Percentiles rank a stretch among this genome's conserved stretches.
These are phyloP conservation scores for Idris sp. DNA, from an alignment of 1,140 invertebrate species.

Conservation along the genomic window DNA sequence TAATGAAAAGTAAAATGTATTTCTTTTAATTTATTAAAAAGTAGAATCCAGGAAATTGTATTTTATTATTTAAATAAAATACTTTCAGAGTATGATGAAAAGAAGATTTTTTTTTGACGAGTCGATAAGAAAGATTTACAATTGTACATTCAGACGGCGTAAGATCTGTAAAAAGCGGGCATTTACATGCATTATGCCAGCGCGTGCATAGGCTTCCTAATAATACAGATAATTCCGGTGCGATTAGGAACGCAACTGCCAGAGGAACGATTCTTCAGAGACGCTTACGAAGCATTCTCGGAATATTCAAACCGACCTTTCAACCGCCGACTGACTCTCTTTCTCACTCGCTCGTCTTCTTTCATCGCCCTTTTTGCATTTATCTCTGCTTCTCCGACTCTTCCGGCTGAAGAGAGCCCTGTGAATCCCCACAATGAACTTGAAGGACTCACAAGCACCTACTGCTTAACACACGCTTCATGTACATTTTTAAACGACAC, in stretches of 20 bases:
- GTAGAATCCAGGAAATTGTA: too few relatives aligned
- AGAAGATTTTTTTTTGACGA: constrained; percentile 3
- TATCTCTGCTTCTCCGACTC: constrained; percentile 50
- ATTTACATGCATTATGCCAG: constrained; percentile 65
- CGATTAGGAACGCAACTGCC: constrained; percentile 72
- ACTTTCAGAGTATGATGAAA: too few relatives aligned
- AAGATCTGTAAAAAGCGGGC: constrained; percentile 44
- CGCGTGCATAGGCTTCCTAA: constrained; percentile 66
- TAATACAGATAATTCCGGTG: constrained; percentile 73
- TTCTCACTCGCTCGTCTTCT: constrained; percentile 39
- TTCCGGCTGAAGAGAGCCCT: constrained; percentile 32
- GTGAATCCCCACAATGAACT: constrained; percentile 48
- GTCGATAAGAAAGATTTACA: constrained; percentile 54
- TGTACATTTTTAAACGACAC: constrained; percentile 71
- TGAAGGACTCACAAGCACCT: constrained; percentile 65
- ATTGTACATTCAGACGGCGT: constrained; percentile 50
- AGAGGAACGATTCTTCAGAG: constrained; percentile 69
- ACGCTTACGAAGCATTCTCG: constrained; percentile 71
- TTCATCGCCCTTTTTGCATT: constrained; percentile 63
- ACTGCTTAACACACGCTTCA: constrained; percentile 68
- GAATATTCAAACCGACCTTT: constrained; percentile 65
- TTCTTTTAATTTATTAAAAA: too few relatives aligned
- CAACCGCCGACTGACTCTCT: constrained; percentile 39
- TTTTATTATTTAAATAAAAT: too few relatives aligned
- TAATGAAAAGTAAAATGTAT: too few relatives aligned